Conservation (phyloP, 2,797 vertebrate genomes). For the Sebastes vulpes region DNA sequence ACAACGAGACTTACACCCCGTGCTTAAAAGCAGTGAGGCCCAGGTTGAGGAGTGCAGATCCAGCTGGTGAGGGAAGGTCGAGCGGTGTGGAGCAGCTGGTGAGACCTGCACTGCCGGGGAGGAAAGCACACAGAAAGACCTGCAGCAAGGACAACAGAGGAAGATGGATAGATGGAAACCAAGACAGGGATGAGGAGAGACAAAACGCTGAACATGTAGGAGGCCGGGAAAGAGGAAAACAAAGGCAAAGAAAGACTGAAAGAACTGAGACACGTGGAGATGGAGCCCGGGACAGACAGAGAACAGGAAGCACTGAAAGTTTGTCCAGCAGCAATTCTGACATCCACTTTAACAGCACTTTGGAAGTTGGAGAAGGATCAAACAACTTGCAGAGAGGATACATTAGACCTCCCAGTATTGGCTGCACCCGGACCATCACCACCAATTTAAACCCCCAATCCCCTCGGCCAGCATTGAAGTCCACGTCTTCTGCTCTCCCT, state of each 20-base stretch:
- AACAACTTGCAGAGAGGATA: conserved; percentile 41
- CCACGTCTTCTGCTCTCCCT: neutral
- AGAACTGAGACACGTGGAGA: conserved; percentile 20
- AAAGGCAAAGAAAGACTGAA: conserved; percentile 27
- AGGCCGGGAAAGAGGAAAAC: conserved; percentile 23
- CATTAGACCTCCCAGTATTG: neutral
- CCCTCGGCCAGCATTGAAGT: neutral
- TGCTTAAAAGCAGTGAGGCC: conserved; percentile 77
- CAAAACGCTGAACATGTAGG: conserved; percentile 4
- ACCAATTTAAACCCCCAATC: conserved; percentile 19
- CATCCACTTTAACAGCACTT: conserved; percentile 28
- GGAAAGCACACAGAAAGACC: conserved; percentile 84
- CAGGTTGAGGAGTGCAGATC: conserved; percentile 51
- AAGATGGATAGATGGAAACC: conserved; percentile 55
- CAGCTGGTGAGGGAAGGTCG: conserved; percentile 65
- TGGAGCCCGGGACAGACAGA: conserved; percentile 6
- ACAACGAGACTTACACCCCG: conserved; percentile 70
- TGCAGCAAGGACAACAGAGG: conserved; percentile 80
- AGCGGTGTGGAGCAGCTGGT: conserved; percentile 59
- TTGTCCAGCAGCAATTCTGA: conserved; percentile 46
- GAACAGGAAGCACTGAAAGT: conserved; percentile 35
- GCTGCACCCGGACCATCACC: conserved; percentile 27
- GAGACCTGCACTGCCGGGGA: conserved; percentile 67
- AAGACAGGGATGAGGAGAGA: conserved; percentile 38
- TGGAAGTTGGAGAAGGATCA: conserved; percentile 67